Conservation (phyloP, 1,140 invertebrate genomes). For the Stenopsyche tienmushanensis region DNA sequence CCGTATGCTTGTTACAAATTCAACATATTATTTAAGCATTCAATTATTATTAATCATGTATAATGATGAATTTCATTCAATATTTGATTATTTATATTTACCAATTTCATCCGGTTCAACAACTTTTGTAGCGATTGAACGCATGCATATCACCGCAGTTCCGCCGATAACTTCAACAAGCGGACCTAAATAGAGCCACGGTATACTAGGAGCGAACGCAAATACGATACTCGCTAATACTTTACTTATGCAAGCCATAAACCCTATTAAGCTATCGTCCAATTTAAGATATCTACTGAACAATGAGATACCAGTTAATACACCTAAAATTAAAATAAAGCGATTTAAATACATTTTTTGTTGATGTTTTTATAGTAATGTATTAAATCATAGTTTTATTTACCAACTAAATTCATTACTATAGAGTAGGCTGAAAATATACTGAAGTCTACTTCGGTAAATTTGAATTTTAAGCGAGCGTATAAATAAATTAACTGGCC, state of each 20-base stretch:
- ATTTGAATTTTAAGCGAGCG: constrained; percentile 50
- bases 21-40: neutral
- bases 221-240: constrained; percentile 48
- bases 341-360: neutral
- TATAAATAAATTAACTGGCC: constrained; percentile 54
- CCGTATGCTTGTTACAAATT: neutral
- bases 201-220: constrained; percentile 47
- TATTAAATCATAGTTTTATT: constrained; percentile 35
- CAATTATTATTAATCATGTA: constrained; percentile 29
- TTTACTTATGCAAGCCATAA: constrained; percentile 50
- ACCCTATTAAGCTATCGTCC: constrained; percentile 50
- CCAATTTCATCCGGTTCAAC: constrained; percentile 55
- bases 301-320: constrained; percentile 47
- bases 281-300: constrained; percentile 51
- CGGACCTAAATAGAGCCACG: constrained; percentile 51
- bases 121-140: constrained; percentile 61
- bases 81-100: too few species aligned
- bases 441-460: constrained; percentile 53
- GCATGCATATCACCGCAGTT: constrained; percentile 55
- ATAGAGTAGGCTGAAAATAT: constrained; percentile 52
- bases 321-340: constrained; percentile 46
- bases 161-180: constrained; percentile 58
- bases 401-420: constrained; percentile 52
- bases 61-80: too few species aligned
- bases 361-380: neutral